These are phyloP conservation scores for Hoplostethus mediterraneus DNA, from an alignment of 2,797 vertebrate genomes.

Conservation along the genomic window DNA sequence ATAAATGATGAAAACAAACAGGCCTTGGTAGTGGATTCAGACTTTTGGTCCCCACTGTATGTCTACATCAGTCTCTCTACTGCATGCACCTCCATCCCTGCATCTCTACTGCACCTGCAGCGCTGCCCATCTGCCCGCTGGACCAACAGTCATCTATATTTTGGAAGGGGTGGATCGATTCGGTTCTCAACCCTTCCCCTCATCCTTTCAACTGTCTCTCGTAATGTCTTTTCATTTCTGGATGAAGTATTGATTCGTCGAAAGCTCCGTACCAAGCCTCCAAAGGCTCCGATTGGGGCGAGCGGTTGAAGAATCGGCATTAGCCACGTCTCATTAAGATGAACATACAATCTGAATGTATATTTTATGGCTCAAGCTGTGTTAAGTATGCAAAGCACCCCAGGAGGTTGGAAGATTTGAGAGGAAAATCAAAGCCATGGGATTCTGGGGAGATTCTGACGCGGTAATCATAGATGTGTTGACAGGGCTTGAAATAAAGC, in stretches of 20 bases:
- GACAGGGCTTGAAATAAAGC: background rate
- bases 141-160: slow-evolving; percentile 6
- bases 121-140: background rate
- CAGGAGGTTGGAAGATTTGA: slow-evolving; percentile 8
- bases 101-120: slow-evolving; percentile 2
- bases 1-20: no score
- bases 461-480: slow-evolving; percentile 20
- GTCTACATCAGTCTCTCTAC: background rate
- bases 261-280: slow-evolving; percentile 20
- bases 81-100: slow-evolving; percentile 1
- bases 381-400: slow-evolving; percentile 26
- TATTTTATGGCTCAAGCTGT: slow-evolving; percentile 52
- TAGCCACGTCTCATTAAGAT: no score
- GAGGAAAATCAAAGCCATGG: slow-evolving; percentile 20
- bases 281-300: background rate
- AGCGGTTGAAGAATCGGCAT: background rate
- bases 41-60: no score
- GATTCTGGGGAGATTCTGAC: slow-evolving; percentile 19
- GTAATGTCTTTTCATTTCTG: slow-evolving; percentile 49
- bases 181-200: slow-evolving; percentile 17
- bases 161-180: slow-evolving; percentile 51
- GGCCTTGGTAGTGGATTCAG: no score
- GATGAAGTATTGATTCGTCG: slow-evolving; percentile 67
- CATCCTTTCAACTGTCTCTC: slow-evolving; percentile 6
- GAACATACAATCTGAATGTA: slow-evolving; percentile 33